A percentile compares a stretch with the other conserved stretches of the same genome.
These are phyloP conservation scores for Siphamia tubifer DNA, from an alignment of 2,113 vertebrate genomes.

Conservation along the genomic window DNA sequence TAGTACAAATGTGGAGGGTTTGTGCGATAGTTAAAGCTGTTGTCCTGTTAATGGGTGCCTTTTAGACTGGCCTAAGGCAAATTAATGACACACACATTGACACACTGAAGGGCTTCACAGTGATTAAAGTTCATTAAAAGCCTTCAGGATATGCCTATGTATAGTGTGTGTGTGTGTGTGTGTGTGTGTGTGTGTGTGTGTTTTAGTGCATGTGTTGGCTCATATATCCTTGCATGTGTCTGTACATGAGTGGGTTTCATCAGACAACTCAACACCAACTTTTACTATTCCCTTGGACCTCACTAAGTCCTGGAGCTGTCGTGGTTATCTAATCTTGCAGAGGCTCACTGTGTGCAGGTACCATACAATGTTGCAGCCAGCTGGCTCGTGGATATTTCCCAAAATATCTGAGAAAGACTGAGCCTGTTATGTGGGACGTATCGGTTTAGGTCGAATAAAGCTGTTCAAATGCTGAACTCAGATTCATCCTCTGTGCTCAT, in stretches of 20 bases:
- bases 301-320: conserved; percentile 21
- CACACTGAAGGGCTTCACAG: conserved; percentile 28
- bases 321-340: conserved; percentile 56
- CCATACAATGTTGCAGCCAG: conserved; percentile 12
- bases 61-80: background rate
- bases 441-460: conserved; percentile 30
- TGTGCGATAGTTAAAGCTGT: conserved; percentile 15
- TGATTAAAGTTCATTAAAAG: conserved; percentile 27
- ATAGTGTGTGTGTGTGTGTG: background rate
- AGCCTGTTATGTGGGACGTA: conserved; percentile 51
- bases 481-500: conserved; percentile 1
- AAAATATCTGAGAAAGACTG: conserved; percentile 31
- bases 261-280: conserved; percentile 27
- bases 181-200: background rate
- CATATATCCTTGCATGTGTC: background rate
- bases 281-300: conserved; percentile 36
- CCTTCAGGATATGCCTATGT: background rate
- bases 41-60: conserved; percentile 22
- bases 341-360: conserved; percentile 45
- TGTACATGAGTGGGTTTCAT: conserved; percentile 18
- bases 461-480: conserved; percentile 29
- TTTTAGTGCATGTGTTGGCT: too few relatives aligned
- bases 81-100: background rate
- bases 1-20: conserved; percentile 6
- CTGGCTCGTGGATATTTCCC: conserved; percentile 39